phyloP scores from a whole-genome alignment of 2,888 invertebrate species.

The Drosophila yooni region DNA sequence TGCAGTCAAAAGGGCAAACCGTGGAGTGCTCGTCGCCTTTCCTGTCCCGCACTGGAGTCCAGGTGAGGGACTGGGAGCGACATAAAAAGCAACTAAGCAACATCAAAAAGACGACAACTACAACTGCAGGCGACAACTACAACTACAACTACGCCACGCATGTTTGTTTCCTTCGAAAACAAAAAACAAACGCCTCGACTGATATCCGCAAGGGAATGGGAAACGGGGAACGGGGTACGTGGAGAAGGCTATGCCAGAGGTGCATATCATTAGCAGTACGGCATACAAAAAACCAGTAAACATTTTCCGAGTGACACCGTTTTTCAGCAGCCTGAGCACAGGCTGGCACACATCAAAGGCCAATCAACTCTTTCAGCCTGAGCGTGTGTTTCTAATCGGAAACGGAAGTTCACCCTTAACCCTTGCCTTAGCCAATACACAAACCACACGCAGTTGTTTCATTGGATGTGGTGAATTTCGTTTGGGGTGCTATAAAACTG shows the following conservation, averaged over 20 bases:
- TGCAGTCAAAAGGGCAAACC: conserved; percentile 82
- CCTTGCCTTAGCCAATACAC: conserved; percentile 44
- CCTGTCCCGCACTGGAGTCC: conserved; percentile 55
- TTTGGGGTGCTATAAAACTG: conserved; percentile 36
- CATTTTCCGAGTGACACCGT: conserved; percentile 75
- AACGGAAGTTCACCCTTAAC: conserved; percentile 70
- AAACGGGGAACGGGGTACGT: conserved; percentile 14
- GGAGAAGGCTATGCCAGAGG: conserved; percentile 65
- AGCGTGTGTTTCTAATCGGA: conserved; percentile 67
- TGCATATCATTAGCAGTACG: conserved; percentile 81
- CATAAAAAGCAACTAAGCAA: conserved; percentile 47
- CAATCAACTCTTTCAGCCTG: conserved; percentile 64
- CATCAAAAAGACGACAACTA: conserved; percentile 58
- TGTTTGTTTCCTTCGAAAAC: conserved; percentile 70
- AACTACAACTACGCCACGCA: conserved; percentile 62
- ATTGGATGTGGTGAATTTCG: conserved; percentile 35
- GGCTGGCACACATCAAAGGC: conserved; percentile 73
- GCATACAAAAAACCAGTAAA: conserved; percentile 59
- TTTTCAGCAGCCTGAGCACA: conserved; percentile 27
- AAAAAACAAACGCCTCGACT: conserved; percentile 59
- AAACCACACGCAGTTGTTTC: conserved; percentile 21
- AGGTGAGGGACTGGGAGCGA: conserved; percentile 62
- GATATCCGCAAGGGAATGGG: conserved; percentile 48
- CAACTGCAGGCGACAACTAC: conserved; percentile 52
- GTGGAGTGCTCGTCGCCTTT: conserved; percentile 43